Evolutionary conservation across 2,113 vertebrate genomes (phyloP), one percentile per base, ranked within the genome.

Genomic region (Suncus etruscus): DNA sequence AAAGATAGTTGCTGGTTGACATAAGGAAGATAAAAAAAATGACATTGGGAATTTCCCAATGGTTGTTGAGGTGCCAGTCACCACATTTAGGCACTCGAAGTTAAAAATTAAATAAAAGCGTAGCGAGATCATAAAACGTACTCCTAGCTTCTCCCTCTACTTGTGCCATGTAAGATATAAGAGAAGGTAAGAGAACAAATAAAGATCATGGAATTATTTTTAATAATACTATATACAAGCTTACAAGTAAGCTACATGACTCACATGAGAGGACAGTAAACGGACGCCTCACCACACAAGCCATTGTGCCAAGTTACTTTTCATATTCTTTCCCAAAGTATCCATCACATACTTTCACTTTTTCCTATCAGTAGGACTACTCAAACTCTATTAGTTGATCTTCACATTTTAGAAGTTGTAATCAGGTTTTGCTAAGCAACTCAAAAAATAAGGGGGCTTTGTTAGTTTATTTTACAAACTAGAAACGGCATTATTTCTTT

Each of bases 241-340:
- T 90, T 89, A 94, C 88, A 90, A 92, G 83, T 51, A 89, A 92
- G 93, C 79, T 86, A 90, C 91, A 66, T 77, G 73, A 85, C 78
- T 94, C 86, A 89, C 51, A 93, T 77, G 32, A 82, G 84, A 95
- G 83, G 77, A 94, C 70, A 90, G 76, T 29, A 87, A 86, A 78
- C 78, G 85, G 93, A 84, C 73, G 93, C 88, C 89, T 94, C 86
- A 66, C 25, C 25, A 48, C 69, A 76, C 94, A 96, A 94, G 95
- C 94, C 93, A 92, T 93, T 68, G 32, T 85, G 93, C 94, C 95
- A 96, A 95, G 81, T 95, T 92, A 79, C 90, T 93, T 68, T 95
- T 86, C 88, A 96, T 86, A 87, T 86, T 91, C 63, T 45, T 39
- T 39, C 74, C 93, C 79, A 86, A 92, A 84, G 77, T 79, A 94